Base-by-base conservation (phyloP, 1,140 invertebrate genomes). In the Ceratoteleas bidentatus region DNA sequence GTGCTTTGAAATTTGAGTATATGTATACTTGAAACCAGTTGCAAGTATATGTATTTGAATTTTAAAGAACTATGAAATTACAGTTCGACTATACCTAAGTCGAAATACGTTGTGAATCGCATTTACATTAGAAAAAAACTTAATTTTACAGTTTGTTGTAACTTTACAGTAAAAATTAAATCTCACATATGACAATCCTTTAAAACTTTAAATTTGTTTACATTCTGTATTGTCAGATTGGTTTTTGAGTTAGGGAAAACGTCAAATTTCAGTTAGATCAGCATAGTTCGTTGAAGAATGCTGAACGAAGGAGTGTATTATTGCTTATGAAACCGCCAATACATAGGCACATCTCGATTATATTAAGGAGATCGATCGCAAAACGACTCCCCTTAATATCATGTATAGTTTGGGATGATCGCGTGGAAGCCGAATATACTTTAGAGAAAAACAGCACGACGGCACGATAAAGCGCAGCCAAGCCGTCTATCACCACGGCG, bases 391-490 rank as follows among this genome's bases (percentile, higher is more conserved):
- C 75, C 72, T 73, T 85, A 76, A 79, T 76, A 53, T 75, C 34
- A 53, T 68, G 56, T 68, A 73, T 80, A 73, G 76, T 68, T 80
- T 68, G 62, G 50, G 62, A 80, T 73, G 56, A 80, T 80, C 69
- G 69, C 77, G 62, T 80, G 69, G 64, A 80, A 62, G 64, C 57
- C 69, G 69, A 69, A 64, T 80, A 68, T 62, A 56, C 47, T 80
- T 80, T 68, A 32, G 57, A 66, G 58, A 45, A 80, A 74, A 80
- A 80, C 69, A 80, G 69, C 68, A 33, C 60, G 66, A 72, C 66
- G 61, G 50, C 58, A 79, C 69, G 76, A 79, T 79, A 79, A 79
- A 79, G 56, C 62, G 77, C 64, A 80, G 77, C 70, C 77, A 74
- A 74, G 43, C 45, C 70, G 70, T 80, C 77, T 80, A 69, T 74